Evolutionary conservation across 1,140 invertebrate species (phyloP), one percentile per base, ranked within the genome.

Genomic region (Drosophila tristis): DNA sequence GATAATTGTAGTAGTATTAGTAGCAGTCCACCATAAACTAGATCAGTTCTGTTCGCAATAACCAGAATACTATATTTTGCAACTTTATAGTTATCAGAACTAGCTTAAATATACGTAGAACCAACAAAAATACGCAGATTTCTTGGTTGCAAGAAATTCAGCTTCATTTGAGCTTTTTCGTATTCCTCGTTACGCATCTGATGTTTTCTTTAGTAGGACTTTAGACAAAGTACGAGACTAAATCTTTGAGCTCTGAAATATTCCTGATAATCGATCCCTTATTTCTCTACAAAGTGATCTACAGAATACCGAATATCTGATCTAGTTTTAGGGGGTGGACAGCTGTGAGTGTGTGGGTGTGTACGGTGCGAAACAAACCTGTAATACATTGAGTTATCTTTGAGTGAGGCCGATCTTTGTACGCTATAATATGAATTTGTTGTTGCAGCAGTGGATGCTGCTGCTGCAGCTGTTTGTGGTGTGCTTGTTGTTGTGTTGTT

Each of bases 331-430:
- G 7, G 0, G 1, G 15, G 54, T 39, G 9, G 35, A 16, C 29
- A 26, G 35, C 35, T 39, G 5, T 11, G 2, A 11, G 11, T 13
- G 35, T 13, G 35, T 39, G 35, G 13, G 4, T 39, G 35, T 67
- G 35, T 51, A 31, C 31, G 44, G 47, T 76, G 62, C 55, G 54
- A 74, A 91, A 91, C 90, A 91, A 91, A 92, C 91, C 91, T 92
- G 91, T 91, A 90, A 74, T 84, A 89, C 68, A 90, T 78, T 85
- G 85, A 91, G 80, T 92, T 91, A 91, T 92, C 91, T 92, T 92
- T 92, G 74, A 92, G 87, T 74, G 91, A 92, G 55, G 91, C 91
- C 84, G 91, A 92, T 91, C 91, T 92, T 92, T 92, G 91, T 82
- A 92, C 91, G 77, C 87, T 80, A 91, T 91, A 92, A 78, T 80